Evolutionary conservation across 1,140 invertebrate species (phyloP).

Genomic region (Cecropterus lyciades): DNA sequence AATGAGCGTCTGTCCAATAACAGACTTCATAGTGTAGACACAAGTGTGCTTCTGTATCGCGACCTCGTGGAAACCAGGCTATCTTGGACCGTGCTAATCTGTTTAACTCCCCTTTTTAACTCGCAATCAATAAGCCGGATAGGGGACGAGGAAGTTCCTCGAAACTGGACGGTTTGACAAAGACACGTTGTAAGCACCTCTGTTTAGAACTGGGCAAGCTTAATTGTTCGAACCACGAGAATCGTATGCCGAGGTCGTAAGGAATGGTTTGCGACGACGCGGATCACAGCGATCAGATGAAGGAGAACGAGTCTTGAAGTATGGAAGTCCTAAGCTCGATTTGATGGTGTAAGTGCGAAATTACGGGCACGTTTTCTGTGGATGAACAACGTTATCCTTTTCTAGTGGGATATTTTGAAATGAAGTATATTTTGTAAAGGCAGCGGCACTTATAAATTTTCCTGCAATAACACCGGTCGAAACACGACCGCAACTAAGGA

Average conservation of each 20-base stretch:
- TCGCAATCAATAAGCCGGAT: conserved; percentile 19
- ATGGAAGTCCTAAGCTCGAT: conserved; percentile 57
- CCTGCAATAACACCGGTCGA: too few species aligned
- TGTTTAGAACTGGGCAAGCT: conserved; percentile 52
- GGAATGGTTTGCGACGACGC: conserved; percentile 43
- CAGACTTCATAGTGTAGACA: conserved; percentile 62
- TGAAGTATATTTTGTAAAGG: too few species aligned
- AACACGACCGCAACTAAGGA: too few species aligned
- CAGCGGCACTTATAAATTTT: too few species aligned
- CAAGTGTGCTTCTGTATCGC: conserved; percentile 59
- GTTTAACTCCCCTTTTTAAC: conserved; percentile 23
- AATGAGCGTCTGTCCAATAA: conserved; percentile 63
- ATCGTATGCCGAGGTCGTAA: conserved; percentile 42
- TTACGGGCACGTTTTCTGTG: conserved; percentile 5
- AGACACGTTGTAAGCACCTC: conserved; percentile 61
- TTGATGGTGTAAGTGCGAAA: conserved; percentile 50
- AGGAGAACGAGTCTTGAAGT: conserved; percentile 52
- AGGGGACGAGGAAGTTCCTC: conserved; percentile 46
- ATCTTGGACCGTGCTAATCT: conserved; percentile 31
- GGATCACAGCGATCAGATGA: conserved; percentile 44
- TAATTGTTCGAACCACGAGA: conserved; percentile 39
- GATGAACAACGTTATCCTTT: neutral
- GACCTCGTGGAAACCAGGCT: conserved; percentile 50
- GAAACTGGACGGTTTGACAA: conserved; percentile 53
- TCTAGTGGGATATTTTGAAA: too few species aligned